phyloP scores from a whole-genome alignment of 2,113 vertebrate species.

The Falco punctatus region DNA sequence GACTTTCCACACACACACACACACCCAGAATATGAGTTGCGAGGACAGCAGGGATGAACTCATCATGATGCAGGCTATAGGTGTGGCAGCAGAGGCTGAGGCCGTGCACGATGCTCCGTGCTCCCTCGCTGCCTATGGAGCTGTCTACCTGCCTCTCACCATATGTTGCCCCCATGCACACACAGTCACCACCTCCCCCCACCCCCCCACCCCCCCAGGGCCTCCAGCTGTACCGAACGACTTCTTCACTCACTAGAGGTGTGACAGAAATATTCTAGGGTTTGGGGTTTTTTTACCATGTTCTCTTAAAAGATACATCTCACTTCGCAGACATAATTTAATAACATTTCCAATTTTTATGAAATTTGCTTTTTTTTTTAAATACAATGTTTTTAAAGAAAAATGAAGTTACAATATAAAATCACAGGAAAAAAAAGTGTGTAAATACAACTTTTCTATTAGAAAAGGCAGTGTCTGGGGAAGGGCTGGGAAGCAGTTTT shows the following conservation, averaged over 20 bases:
- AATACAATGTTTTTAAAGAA: conserved; percentile 54
- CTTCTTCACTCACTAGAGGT: not conserved
- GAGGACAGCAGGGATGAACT: too few species aligned
- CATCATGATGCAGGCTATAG: too few species aligned
- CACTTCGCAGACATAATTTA: conserved; percentile 10
- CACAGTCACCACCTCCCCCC: too few species aligned
- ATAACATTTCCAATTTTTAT: conserved; percentile 44
- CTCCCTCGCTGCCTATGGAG: too few species aligned
- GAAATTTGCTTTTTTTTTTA: conserved; percentile 18
- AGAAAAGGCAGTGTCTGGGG: conserved; percentile 33
- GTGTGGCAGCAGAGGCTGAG: too few species aligned
- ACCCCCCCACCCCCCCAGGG: not conserved
- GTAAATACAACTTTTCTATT: conserved; percentile 37
- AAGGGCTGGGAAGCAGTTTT: not conserved
- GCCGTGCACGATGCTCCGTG: too few species aligned
- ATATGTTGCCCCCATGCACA: too few species aligned
- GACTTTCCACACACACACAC: too few species aligned
- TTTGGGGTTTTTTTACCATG: not conserved
- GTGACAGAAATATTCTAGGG: not conserved
- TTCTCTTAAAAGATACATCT: not conserved
- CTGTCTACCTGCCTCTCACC: too few species aligned
- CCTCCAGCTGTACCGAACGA: fast-evolving
- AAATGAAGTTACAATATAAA: conserved; percentile 64
- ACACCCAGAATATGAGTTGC: too few species aligned
- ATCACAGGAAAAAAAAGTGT: not conserved